Conservation (phyloP, 1,140 invertebrate species). For the Chionoecetes opilio region DNA sequence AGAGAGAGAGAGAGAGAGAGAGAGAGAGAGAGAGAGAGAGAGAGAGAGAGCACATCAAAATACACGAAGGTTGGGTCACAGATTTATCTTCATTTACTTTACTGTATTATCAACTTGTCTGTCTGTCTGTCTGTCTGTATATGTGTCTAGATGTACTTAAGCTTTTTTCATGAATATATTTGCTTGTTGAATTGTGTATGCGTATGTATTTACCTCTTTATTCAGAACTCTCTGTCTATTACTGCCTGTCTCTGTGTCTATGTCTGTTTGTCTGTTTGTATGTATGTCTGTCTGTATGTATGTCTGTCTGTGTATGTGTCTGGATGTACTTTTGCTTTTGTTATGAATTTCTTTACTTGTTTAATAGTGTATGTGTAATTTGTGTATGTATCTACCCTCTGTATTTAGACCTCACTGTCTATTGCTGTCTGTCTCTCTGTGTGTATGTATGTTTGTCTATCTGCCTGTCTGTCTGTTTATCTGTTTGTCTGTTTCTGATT, state of each 20-base stretch:
- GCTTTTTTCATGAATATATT: background rate
- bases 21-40: too few species aligned
- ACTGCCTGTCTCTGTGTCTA: background rate
- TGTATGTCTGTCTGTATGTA: constrained; percentile 11
- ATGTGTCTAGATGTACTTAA: background rate
- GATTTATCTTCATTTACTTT: too few species aligned
- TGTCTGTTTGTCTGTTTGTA: background rate
- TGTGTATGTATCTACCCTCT: background rate
- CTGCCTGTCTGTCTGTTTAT: background rate
- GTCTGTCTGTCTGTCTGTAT: constrained; percentile 6
- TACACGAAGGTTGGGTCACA: too few species aligned
- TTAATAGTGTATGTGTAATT: too few species aligned
- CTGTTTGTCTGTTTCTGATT: constrained; percentile 7
- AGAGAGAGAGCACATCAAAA: too few species aligned
- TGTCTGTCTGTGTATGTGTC: background rate
- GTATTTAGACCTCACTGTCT: background rate
- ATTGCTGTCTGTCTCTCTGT: background rate
- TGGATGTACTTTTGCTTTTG: too few species aligned
- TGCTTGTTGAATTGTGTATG: background rate
- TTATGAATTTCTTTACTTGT: too few species aligned
- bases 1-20: too few species aligned
- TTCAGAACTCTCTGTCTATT: too few species aligned
- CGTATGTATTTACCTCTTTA: too few species aligned
- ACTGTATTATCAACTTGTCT: background rate
- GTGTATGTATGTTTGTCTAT: background rate